Evolutionary conservation across 2,888 invertebrate species (phyloP).

Genomic region (Limenitis camilla): DNA sequence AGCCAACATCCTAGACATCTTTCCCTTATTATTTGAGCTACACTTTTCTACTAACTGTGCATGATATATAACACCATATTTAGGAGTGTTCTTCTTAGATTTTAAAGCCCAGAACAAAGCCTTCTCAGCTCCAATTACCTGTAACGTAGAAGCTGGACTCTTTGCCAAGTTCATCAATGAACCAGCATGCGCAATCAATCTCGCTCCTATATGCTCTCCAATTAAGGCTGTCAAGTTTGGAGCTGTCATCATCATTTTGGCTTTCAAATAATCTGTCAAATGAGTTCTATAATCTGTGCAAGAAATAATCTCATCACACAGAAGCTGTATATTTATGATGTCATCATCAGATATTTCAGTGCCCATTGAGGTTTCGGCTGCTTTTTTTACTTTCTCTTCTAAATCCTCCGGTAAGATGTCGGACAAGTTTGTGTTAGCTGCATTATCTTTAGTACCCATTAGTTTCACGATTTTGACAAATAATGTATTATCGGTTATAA

Average conservation of each 20-base stretch:
- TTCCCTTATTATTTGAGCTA: slow-evolving; percentile 93
- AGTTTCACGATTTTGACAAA: slow-evolving; percentile 90
- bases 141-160: slow-evolving; percentile 97
- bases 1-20: slow-evolving; percentile 95
- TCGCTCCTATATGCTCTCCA: slow-evolving; percentile 97
- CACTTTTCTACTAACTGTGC: slow-evolving; percentile 93
- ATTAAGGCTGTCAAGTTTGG: slow-evolving; percentile 97
- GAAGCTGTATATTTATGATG: slow-evolving; percentile 89
- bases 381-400: slow-evolving; percentile 94
- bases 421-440: slow-evolving; percentile 87
- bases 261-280: slow-evolving; percentile 94
- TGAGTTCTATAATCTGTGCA: slow-evolving; percentile 93
- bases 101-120: slow-evolving; percentile 97
- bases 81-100: slow-evolving; percentile 98
- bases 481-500: slow-evolving; percentile 92
- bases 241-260: slow-evolving; percentile 98
- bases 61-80: slow-evolving; percentile 99
- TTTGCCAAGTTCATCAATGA: slow-evolving; percentile 97
- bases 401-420: slow-evolving; percentile 94
- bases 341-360: slow-evolving; percentile 99
- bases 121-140: slow-evolving; percentile 98
- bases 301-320: slow-evolving; percentile 96
- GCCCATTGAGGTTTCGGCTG: slow-evolving; percentile 99
- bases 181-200: slow-evolving; percentile 98
- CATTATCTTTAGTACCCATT: slow-evolving; percentile 91